Base-by-base conservation (phyloP, 2,888 invertebrate species). In the Plusia festucae region DNA sequence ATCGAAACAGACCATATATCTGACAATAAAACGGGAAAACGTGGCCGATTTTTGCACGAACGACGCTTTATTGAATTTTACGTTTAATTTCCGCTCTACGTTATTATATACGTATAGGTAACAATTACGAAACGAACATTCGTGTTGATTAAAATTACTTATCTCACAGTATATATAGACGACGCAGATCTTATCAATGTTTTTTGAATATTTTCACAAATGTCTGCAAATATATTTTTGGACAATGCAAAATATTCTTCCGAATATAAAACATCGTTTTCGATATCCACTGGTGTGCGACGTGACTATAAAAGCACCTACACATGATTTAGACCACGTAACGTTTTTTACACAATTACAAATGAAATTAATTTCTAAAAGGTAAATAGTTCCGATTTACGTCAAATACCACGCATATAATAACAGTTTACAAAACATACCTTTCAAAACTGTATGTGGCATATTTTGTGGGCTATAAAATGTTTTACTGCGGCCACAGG, bases 401-500 rank as follows among this genome's bases (percentile, higher is more conserved):
- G 24, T 40, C 22, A 62, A 49, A 75, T 54, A 16, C 61, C 53
- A 53, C 52, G 18, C 32, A 44, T 30, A 27, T 65, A 54, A 18
- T 24, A 46, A 51, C 57, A 58, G 57, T 46, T 65, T 59, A 72
- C 57, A 68, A 68, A 68, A 27, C 60, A 60, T 22, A 70, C 49
- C 68, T 30, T 70, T 70, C 62, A 68, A 88, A 90, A 88, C 84
- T 86, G 84, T 74, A 82, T 82, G 85, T 85, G 81, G 79, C 81
- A 84, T 84, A 87, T 89, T 91, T 90, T 85, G 88, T 88, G 82
- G 83, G 84, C 85, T 79, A 86, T 84, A 92, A 91, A 92, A 86
- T 82, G 82, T 89, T 91, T 92, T 90, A 93, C 87, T 85, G 82
- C 87, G 84, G 85, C 87, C 89, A 88, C 93, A 93, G 93, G 91